Evolutionary conservation across 2,888 invertebrate genomes (phyloP).

Genomic region (Cylloceria caligata): DNA sequence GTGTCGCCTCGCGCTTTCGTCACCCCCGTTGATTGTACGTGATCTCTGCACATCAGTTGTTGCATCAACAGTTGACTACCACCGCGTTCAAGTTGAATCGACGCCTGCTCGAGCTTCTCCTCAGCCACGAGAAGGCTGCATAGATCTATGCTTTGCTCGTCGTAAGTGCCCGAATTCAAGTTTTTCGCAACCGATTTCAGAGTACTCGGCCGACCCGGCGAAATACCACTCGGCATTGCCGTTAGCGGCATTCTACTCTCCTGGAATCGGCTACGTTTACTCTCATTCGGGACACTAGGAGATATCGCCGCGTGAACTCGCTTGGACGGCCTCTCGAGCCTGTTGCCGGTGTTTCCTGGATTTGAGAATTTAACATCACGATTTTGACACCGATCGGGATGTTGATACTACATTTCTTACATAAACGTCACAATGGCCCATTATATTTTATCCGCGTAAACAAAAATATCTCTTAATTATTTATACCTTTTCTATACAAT

Average conservation of each 20-base stretch:
- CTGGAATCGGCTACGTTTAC: constrained; percentile 79
- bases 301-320: constrained; percentile 75
- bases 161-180: constrained; percentile 37
- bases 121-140: constrained; percentile 64
- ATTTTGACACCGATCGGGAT: constrained; percentile 7
- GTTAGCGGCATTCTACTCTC: constrained; percentile 57
- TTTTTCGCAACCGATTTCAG: constrained; percentile 25
- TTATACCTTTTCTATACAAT: not conserved
- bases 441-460: not conserved
- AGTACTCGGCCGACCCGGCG: constrained; percentile 25
- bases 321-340: constrained; percentile 76
- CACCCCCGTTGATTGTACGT: not conserved
- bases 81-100: constrained; percentile 47
- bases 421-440: constrained; percentile 15
- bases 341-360: constrained; percentile 56
- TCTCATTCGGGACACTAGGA: constrained; percentile 70
- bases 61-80: constrained; percentile 86
- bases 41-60: constrained; percentile 85
- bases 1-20: constrained; percentile 60
- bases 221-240: constrained; percentile 25
- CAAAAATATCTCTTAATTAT: not conserved
- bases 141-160: constrained; percentile 61
- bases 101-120: constrained; percentile 62
- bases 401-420: not conserved
- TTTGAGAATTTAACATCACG: constrained; percentile 47